phyloP scores from a whole-genome alignment of 2,888 invertebrate genomes.

The Drosophila mayaguana region DNA sequence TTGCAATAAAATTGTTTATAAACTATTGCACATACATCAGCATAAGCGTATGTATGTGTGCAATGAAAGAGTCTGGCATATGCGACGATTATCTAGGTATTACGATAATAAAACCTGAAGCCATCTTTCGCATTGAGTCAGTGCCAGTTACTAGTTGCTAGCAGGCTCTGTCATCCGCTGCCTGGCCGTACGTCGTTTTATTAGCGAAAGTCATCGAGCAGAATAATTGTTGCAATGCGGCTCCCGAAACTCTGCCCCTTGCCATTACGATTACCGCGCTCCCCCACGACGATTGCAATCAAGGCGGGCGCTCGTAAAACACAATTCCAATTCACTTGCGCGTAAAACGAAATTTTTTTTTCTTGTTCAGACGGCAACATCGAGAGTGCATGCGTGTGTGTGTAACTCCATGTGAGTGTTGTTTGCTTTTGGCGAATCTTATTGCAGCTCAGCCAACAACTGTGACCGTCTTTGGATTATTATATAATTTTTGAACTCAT shows the following conservation, averaged over 20 bases:
- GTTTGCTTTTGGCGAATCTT: conserved; percentile 51
- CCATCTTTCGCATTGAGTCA: conserved; percentile 44
- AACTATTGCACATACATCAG: conserved; percentile 42
- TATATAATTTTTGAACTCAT: conserved; percentile 70
- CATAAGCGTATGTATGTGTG: conserved; percentile 13
- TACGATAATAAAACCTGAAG: conserved; percentile 66
- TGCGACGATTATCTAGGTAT: conserved; percentile 63
- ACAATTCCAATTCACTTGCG: conserved; percentile 73
- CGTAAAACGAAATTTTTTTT: conserved; percentile 64
- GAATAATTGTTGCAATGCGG: conserved; percentile 80
- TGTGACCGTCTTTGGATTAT: conserved; percentile 64
- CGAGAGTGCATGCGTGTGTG: conserved; percentile 24
- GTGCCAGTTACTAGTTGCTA: conserved; percentile 39
- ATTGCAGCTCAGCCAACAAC: conserved; percentile 62
- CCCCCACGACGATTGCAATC: conserved; percentile 53
- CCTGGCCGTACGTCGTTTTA: conserved; percentile 61
- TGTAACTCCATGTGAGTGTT: conserved; percentile 7
- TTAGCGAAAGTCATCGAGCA: conserved; percentile 83
- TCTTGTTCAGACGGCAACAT: conserved; percentile 23
- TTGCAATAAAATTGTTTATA: conserved; percentile 53
- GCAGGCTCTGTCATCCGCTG: conserved; percentile 35
- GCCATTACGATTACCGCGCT: conserved; percentile 34
- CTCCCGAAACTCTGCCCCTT: conserved; percentile 30
- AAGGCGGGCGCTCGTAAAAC: conserved; percentile 69
- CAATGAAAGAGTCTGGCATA: conserved; percentile 21